These are phyloP conservation scores for Opisthocomus hoazin DNA, from an alignment of 2,113 vertebrate genomes.

Conservation along the genomic window DNA sequence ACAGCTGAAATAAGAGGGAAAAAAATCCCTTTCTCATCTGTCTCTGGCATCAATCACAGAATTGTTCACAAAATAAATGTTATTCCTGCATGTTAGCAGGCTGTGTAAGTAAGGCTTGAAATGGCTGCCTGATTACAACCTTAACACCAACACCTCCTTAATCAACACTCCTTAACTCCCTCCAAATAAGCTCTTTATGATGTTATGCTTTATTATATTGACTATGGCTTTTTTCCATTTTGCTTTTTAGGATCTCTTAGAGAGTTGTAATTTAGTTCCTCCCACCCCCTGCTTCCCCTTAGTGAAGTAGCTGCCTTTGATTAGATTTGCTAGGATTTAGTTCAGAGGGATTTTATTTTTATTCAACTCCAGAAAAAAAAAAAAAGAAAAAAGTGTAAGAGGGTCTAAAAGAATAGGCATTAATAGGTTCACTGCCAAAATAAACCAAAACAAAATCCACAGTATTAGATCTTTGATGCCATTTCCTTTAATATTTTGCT, in stretches of 20 bases:
- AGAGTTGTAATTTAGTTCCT: slow-evolving; percentile 51
- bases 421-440: slow-evolving; percentile 10
- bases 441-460: neutral
- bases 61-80: slow-evolving; percentile 44
- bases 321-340: slow-evolving; percentile 52
- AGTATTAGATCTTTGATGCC: neutral
- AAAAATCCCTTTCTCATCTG: neutral
- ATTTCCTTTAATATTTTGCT: slow-evolving; percentile 39
- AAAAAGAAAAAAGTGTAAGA: neutral
- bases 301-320: slow-evolving; percentile 45
- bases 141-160: slow-evolving; percentile 56
- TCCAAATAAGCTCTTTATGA: slow-evolving; percentile 44
- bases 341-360: slow-evolving; percentile 45
- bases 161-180: slow-evolving; percentile 50
- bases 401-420: neutral
- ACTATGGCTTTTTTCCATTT: slow-evolving; percentile 50
- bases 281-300: slow-evolving; percentile 15
- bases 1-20: neutral
- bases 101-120: slow-evolving; percentile 42
- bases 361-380: slow-evolving; percentile 16
- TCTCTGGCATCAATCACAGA: slow-evolving; percentile 6
- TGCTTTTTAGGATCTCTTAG: slow-evolving; percentile 36
- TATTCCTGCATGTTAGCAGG: slow-evolving; percentile 36
- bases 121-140: slow-evolving; percentile 56
- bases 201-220: slow-evolving; percentile 45